A percentile compares a stretch with the other conserved stretches of the same genome.
These are phyloP conservation scores for Platyrinchus mystaceus DNA, from an alignment of 2,797 vertebrate genomes.

Conservation along the genomic window DNA sequence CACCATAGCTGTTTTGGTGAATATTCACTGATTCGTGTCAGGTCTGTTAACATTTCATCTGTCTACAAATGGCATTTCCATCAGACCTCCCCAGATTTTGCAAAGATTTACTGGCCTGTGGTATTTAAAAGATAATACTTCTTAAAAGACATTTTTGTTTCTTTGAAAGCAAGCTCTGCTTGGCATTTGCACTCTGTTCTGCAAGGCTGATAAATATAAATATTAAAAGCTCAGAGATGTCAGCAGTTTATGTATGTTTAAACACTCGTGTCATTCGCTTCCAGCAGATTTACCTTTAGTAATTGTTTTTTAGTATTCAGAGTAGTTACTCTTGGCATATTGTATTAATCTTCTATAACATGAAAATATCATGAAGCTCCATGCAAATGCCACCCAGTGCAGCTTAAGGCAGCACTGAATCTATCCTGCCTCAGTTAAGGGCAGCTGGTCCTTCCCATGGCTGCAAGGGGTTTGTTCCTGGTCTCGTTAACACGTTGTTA, in stretches of 20 bases:
- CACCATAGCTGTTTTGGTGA: not conserved
- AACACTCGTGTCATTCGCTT: not conserved
- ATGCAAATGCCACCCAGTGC: not conserved
- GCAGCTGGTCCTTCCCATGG: not conserved
- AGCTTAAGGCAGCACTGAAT: not conserved
- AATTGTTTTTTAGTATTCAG: conserved; percentile 2
- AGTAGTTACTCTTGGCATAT: not conserved
- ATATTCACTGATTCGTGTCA: not conserved
- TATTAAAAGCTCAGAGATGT: not conserved
- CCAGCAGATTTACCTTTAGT: not conserved
- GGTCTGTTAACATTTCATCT: not conserved
- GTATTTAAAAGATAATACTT: not conserved
- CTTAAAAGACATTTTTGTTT: not conserved
- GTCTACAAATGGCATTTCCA: not conserved
- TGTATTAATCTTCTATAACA: not conserved
- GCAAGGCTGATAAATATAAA: not conserved
- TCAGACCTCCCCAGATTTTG: not conserved
- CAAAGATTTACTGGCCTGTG: not conserved
- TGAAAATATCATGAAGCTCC: not conserved
- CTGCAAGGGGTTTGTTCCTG: not conserved
- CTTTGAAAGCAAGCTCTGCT: not conserved
- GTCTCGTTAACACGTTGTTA: not conserved
- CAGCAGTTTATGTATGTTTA: not conserved
- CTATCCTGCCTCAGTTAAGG: not conserved
- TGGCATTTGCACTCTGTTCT: not conserved